phyloP scores from a whole-genome alignment of 2,888 invertebrate species.

The Meloe dianella region DNA sequence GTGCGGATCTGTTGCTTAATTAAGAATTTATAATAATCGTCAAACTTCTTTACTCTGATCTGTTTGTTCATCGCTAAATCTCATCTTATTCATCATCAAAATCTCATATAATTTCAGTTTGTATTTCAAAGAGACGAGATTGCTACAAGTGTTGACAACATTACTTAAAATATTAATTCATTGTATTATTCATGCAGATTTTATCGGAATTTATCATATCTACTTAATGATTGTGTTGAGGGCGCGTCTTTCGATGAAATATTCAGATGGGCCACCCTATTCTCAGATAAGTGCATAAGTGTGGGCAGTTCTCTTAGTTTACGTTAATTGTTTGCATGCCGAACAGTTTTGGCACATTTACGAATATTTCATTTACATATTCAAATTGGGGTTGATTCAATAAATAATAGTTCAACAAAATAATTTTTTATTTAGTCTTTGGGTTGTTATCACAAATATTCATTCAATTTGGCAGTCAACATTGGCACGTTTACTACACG shows the following conservation, averaged over 20 bases:
- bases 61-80: background rate
- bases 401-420: slow-evolving; percentile 25
- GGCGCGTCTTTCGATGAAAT: slow-evolving; percentile 39
- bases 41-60: background rate
- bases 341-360: slow-evolving; percentile 35
- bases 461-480: slow-evolving; percentile 8
- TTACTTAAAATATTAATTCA: slow-evolving; percentile 38
- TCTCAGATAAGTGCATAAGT: slow-evolving; percentile 28
- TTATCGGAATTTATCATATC: slow-evolving; percentile 39
- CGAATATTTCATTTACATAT: slow-evolving; percentile 36
- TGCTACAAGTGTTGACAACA: slow-evolving; percentile 28
- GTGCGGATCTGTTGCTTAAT: background rate
- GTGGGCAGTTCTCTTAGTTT: slow-evolving; percentile 23
- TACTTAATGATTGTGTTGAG: slow-evolving; percentile 36
- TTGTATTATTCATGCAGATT: slow-evolving; percentile 39
- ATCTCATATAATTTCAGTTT: slow-evolving; percentile 13
- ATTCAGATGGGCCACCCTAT: slow-evolving; percentile 30
- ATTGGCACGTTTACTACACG: background rate
- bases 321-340: slow-evolving; percentile 36
- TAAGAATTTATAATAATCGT: slow-evolving; percentile 6
- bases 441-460: slow-evolving; percentile 7
- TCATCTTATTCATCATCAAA: slow-evolving; percentile 10
- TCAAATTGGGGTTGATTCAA: slow-evolving; percentile 32
- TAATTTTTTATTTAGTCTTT: background rate
- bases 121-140: slow-evolving; percentile 20